Base-by-base conservation (phyloP, 2,113 vertebrate species). In the Antechinus flavipes region DNA sequence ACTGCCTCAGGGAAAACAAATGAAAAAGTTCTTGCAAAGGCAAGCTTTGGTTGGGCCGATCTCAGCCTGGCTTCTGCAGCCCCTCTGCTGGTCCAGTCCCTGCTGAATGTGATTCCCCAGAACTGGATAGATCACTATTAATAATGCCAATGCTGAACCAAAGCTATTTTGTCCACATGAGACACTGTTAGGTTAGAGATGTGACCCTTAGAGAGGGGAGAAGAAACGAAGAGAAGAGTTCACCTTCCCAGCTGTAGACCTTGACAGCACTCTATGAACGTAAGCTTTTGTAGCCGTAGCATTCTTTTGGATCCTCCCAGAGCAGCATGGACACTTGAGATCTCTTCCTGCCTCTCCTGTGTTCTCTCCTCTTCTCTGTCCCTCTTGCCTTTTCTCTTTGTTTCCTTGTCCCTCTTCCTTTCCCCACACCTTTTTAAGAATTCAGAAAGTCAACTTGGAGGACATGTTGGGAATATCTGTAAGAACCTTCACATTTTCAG, bases 101-200 rank as follows among this genome's bases (percentile, higher is more conserved):
- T 42, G n/a, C n/a, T 84, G 19, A 7, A 22, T 84, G 35, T 52
- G 46, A 96, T 91, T 94, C 58, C 58, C 27, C 56, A 95, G 53
- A 91, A 35, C 46, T 93, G 50, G 46, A 47, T 93, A 2, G 25
- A 94, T 84, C 19, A 2, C 68, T 23, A 92, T 94, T 97, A 94
- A 91, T 94, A 93, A 68, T 91, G 19, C 27, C 89, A 8, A 0
- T 94, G 9, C 53, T 42, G n/a, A 84, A 84, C n/a, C 68, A 84
- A 42, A 84, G 68, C n/a, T 84, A 10, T 23, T 52, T 93, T 94
- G 4, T 94, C 55, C 95, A 12, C 10, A 92, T 61, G 53, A 91
- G n/a, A n/a, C 19, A 84, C n/a, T 35, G 5, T 93, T 90, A 93
- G 35, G 9, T 95, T 91, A 91, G 53, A 54, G 91, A 50, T 93